phyloP scores from a whole-genome alignment of 2,797 vertebrate species.

The Smutsia temminckii region DNA sequence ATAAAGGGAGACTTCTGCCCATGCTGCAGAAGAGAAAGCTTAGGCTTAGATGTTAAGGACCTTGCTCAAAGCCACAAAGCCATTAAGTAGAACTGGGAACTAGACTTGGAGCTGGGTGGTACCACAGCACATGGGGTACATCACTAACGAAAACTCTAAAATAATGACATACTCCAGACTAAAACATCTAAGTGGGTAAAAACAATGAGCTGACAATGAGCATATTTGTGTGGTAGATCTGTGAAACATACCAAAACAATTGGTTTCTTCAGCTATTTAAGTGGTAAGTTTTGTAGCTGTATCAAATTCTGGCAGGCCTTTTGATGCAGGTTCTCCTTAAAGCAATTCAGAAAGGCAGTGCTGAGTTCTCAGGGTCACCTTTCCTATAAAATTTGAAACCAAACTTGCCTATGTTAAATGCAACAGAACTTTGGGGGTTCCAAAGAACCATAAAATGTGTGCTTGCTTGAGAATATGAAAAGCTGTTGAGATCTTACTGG shows the following conservation, averaged over 20 bases:
- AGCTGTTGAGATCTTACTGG: background rate
- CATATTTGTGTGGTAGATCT: background rate
- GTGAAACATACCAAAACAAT: background rate
- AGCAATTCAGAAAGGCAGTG: background rate
- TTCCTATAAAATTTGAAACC: background rate
- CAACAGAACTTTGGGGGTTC: background rate
- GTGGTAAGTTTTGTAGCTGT: background rate
- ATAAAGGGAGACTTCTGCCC: background rate
- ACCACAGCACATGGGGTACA: background rate
- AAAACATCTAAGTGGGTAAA: background rate
- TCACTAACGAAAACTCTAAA: background rate
- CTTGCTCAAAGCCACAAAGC: slow-evolving; percentile 20
- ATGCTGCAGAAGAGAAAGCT: background rate
- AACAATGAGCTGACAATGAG: background rate
- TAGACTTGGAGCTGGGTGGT: background rate
- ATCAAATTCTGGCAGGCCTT: background rate
- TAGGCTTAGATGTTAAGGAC: background rate
- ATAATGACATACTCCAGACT: background rate
- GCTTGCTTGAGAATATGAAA: background rate
- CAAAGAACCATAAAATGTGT: background rate
- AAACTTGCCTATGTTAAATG: background rate
- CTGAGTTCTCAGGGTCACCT: background rate
- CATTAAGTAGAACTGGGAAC: background rate
- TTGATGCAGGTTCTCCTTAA: background rate
- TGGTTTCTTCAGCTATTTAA: background rate